These are phyloP conservation scores for Clistopyga incitator DNA, from an alignment of 2,888 invertebrate species.

Conservation along the genomic window DNA sequence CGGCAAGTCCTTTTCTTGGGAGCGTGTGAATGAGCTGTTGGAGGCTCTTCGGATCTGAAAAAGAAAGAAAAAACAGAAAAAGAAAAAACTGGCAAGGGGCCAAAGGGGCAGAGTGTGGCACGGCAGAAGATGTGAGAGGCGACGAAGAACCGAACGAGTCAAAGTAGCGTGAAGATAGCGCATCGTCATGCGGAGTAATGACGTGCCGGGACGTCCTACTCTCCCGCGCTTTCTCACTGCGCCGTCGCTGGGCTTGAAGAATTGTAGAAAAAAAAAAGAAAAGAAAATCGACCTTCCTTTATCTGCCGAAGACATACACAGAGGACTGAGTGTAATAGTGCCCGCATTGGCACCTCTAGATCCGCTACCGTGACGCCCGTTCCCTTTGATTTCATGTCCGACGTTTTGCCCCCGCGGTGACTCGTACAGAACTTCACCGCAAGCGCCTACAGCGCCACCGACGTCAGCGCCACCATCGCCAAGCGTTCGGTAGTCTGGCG, in stretches of 20 bases:
- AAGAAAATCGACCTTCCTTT: slow-evolving; percentile 49
- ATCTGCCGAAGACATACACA: slow-evolving; percentile 36
- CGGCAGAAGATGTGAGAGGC: slow-evolving; percentile 58
- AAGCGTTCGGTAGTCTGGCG: slow-evolving; percentile 30
- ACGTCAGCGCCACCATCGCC: background rate
- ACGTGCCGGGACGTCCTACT: slow-evolving; percentile 78
- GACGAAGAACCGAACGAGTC: slow-evolving; percentile 67
- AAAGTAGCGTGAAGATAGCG: slow-evolving; percentile 78
- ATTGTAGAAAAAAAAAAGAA: slow-evolving; percentile 32
- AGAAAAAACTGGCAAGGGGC: slow-evolving; percentile 68
- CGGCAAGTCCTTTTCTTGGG: slow-evolving; percentile 59
- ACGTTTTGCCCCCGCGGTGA: slow-evolving; percentile 12
- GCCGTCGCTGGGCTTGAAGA: slow-evolving; percentile 36
- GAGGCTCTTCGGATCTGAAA: slow-evolving; percentile 24
- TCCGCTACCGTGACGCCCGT: slow-evolving; percentile 66
- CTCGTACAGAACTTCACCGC: background rate
- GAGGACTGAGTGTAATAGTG: slow-evolving; percentile 31
- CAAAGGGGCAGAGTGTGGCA: slow-evolving; percentile 73
- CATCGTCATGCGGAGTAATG: slow-evolving; percentile 83
- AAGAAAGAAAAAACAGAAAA: slow-evolving; percentile 49
- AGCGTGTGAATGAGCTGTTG: slow-evolving; percentile 76
- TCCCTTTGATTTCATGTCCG: slow-evolving; percentile 35
- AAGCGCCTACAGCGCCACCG: background rate
- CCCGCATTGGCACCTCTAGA: slow-evolving; percentile 39
- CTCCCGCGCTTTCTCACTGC: slow-evolving; percentile 51